A percentile compares a stretch with the other conserved stretches of the same genome.
Conservation (phyloP, 1,140 invertebrate species). For the Littorina saxatilis region DNA sequence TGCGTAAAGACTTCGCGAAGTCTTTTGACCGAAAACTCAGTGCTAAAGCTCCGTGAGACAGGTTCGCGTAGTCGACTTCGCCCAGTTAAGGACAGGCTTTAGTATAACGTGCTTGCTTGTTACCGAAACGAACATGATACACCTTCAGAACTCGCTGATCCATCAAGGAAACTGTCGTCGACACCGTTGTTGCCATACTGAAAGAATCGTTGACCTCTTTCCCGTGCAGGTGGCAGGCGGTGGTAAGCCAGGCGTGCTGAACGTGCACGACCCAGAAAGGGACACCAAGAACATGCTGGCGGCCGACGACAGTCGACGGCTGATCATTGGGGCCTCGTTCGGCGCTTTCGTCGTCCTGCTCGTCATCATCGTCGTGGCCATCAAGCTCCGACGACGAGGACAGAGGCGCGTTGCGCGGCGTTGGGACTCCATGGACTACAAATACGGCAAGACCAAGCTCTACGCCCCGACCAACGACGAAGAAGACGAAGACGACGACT, state of each 20-base stretch:
- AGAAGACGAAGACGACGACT: slow-evolving; percentile 19
- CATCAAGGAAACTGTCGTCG: no score
- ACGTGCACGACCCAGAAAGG: slow-evolving; percentile 27
- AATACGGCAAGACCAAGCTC: slow-evolving; percentile 47
- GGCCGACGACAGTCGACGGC: slow-evolving; percentile 11
- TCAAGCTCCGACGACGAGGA: not conserved
- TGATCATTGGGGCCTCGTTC: slow-evolving; percentile 39
- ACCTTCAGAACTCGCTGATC: no score
- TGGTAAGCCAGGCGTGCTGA: not conserved
- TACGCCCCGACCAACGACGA: slow-evolving; percentile 39
- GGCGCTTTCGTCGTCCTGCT: slow-evolving; percentile 22
- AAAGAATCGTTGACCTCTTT: no score
- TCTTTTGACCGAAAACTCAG: no score
- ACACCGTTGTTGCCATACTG: no score
- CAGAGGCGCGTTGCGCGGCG: slow-evolving; percentile 2
- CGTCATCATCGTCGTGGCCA: slow-evolving; percentile 13
- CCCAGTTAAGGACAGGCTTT: no score
- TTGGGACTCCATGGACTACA: slow-evolving; percentile 44
- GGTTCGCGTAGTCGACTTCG: no score
- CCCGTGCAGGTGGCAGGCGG: slow-evolving; percentile 22
- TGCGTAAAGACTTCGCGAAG: no score
- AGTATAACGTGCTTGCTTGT: no score
- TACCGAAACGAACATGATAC: no score
- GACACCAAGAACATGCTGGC: slow-evolving; percentile 9
- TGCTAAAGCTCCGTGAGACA: no score